Evolutionary conservation across 2,113 vertebrate genomes (phyloP).

Genomic region (Apteryx mantelli): DNA sequence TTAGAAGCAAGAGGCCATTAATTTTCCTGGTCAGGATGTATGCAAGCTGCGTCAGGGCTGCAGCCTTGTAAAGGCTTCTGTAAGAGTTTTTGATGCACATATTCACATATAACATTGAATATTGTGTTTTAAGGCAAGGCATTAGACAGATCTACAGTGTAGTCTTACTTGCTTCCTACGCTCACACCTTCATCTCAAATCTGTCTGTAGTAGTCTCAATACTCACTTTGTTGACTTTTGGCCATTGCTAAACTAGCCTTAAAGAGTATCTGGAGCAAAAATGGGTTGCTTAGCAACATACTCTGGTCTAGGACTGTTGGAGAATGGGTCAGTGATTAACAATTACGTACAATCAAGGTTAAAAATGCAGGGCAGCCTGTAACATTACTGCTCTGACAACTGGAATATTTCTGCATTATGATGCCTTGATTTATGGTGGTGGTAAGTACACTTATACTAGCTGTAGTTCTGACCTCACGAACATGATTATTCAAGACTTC

Average conservation of each 20-base stretch:
- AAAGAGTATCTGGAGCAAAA: constrained; percentile 61
- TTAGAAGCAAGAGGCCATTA: not conserved
- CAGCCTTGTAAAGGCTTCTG: not conserved
- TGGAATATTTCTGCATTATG: not conserved
- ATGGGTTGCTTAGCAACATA: constrained; percentile 59
- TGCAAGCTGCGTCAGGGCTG: not conserved
- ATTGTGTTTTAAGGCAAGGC: not conserved
- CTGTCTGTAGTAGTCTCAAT: not conserved
- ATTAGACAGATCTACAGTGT: accelerated
- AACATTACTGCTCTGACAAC: not conserved
- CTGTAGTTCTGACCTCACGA: not conserved
- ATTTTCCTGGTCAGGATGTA: not conserved
- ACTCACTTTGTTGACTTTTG: constrained; percentile 43
- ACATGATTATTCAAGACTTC: not conserved
- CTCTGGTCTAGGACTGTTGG: not conserved
- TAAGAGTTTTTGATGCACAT: not conserved
- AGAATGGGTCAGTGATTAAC: constrained; percentile 75
- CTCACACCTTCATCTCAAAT: accelerated
- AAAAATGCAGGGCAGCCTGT: constrained; percentile 44
- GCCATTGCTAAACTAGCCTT: constrained; percentile 16
- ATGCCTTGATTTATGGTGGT: not conserved
- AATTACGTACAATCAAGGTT: constrained; percentile 61
- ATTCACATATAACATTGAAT: not conserved
- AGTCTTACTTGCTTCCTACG: accelerated
- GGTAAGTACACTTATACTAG: not conserved